Base-by-base conservation (phyloP, 2,797 vertebrate genomes). In the Melanitta fusca region DNA sequence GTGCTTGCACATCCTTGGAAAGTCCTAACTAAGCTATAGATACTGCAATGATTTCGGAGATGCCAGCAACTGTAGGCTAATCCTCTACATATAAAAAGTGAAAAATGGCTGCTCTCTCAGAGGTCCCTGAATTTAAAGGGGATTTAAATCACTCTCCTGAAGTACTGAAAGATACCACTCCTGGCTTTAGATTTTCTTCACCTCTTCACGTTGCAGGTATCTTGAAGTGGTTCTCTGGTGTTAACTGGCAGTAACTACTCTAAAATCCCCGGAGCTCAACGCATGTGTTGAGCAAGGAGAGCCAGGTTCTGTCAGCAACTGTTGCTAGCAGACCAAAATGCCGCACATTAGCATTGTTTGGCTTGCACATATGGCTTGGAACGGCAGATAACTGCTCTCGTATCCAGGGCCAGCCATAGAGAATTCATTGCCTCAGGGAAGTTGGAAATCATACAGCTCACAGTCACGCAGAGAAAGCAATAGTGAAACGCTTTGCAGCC, bases 351-450 rank as follows among this genome's bases (percentile, higher is more conserved):
- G 65, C 43, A 43, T 61, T 83, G 43, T 94, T 91, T 73, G 60
- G n/a, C 51, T 84, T 89, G 80, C 87, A 77, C 93, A 91, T 96
- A 79, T 79, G 71, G 81, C 72, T 70, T 24, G 11, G 47, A 74
- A 65, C 51, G n/a, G 87, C 85, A 96, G 86, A 96, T 80, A 95
- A 90, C 84, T 66, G 81, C 49, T 74, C 58, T 53, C 58, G 30
- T 88, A 49, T 60, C 51, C 47, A 12, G 39, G 62, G 58, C 68
- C 82, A 84, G 83, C 83, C 88, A 82, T 43, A 89, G 75, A 94
- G 61, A 94, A 94, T 84, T 57, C 89, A 82, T 74, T 93, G 92
- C 89, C 89, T 80, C 80, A 79, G 89, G 91, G 80, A 96, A 88
- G 51, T 41, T 90, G 77, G 64, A 89, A 95, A 93, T 87, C 79